Base-by-base conservation (phyloP, 2,888 invertebrate genomes). In the Diarsia mendica region DNA sequence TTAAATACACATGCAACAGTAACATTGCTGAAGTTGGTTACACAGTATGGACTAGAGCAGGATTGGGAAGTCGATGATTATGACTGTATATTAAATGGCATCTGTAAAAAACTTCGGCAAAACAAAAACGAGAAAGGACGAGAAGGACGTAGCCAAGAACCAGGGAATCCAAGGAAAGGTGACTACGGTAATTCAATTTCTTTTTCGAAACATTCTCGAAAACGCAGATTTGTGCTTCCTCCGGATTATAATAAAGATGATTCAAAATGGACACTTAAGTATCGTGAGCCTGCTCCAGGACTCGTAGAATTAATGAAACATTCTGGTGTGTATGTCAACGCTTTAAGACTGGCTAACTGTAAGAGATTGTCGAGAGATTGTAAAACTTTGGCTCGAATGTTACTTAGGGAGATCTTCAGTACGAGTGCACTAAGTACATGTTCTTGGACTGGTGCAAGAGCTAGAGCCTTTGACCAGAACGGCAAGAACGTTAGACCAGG, bases 211-310 rank as follows among this genome's bases (percentile, higher is more conserved):
- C 44, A n/a, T n/a, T n/a, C 6, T 44, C 8, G 13, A 13, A 44
- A n/a, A 44, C 44, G n/a, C 44, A 44, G 3, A 15, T 58, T 58
- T 58, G 9, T 13, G 3, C 11, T n/a, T 11, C 28, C 68, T 46
- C 74, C 55, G 4, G 49, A 64, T 23, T 48, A 67, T 10, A 46
- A 66, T 1, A 1, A 39, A 58, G 44, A 46, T 46, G 33, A 68
- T 20, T 76, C 76, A 4, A 33, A 49, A 28, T 77, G 78, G 77
- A 77, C 77, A 28, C 15, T 58, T 3, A 58, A 58, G 28, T 28
- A 15, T 28, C 58, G 28, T 15, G 28, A 28, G 15, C 23, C 46
- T 55, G 61, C 61, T 63, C 20, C 23, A 0, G 76, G 39, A 18
- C 48, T 76, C 18, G 39, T 74, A 10, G 76, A 75, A 75, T n/a